phyloP scores from a whole-genome alignment of 2,888 invertebrate species.

The Deroplatys truncata region DNA sequence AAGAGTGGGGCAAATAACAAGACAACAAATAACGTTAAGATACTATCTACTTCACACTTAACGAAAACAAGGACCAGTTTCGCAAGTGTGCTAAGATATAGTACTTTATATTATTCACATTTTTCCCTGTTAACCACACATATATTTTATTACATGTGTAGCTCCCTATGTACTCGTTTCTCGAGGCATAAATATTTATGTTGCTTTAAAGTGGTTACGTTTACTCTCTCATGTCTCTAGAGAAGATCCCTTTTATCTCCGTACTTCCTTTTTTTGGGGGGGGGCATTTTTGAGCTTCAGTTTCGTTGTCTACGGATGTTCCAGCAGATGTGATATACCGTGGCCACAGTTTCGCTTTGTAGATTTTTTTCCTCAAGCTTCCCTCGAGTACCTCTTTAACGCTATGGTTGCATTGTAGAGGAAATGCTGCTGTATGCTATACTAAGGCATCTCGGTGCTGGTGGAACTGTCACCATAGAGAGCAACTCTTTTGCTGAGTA shows the following conservation, averaged over 20 bases:
- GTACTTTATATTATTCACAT: not conserved
- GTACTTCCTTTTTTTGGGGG: not conserved
- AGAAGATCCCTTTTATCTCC: not conserved
- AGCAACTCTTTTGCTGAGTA: too few relatives aligned
- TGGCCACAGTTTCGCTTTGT: not conserved
- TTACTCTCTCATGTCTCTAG: not conserved
- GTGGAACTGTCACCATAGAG: too few relatives aligned
- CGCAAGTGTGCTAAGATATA: too few relatives aligned
- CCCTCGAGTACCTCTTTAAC: not conserved
- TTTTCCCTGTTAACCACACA: not conserved
- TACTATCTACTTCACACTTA: too few relatives aligned
- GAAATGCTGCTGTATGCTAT: too few relatives aligned
- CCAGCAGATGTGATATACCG: not conserved
- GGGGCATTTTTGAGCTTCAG: not conserved
- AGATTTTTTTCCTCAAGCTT: not conserved
- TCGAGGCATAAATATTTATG: not conserved
- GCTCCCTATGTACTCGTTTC: not conserved
- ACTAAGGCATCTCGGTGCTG: too few relatives aligned
- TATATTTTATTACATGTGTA: not conserved
- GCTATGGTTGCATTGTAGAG: not conserved
- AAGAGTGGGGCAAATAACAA: too few relatives aligned
- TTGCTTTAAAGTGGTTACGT: not conserved
- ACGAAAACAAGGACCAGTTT: too few relatives aligned
- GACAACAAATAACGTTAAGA: too few relatives aligned
- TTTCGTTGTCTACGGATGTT: not conserved